phyloP scores from a whole-genome alignment of 1,140 invertebrate species.

The Drosophila murphyi region DNA sequence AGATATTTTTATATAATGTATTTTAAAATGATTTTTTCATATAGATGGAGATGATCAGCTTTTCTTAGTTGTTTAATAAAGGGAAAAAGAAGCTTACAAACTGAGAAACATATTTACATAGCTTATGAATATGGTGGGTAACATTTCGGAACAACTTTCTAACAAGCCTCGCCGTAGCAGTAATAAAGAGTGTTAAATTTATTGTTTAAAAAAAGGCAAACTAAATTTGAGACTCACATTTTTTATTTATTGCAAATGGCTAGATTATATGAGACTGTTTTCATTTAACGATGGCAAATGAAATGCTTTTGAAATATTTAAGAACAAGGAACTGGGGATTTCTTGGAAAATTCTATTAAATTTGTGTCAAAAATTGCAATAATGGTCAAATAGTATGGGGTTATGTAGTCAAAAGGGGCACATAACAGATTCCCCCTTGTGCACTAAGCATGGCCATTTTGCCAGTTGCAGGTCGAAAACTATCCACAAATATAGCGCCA shows the following conservation, averaged over 20 bases:
- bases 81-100: too few relatives aligned
- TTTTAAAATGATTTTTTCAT: too few relatives aligned
- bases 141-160: too few relatives aligned
- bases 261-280: constrained; percentile 46
- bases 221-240: constrained; percentile 42
- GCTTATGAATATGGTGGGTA: too few relatives aligned
- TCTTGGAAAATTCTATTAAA: constrained; percentile 54
- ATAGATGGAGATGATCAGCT: too few relatives aligned
- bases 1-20: too few relatives aligned
- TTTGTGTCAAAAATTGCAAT: constrained; percentile 69
- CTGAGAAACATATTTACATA: too few relatives aligned
- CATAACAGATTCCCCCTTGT: constrained; percentile 2
- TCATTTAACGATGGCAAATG: constrained; percentile 19
- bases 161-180: too few relatives aligned
- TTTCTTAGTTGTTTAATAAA: too few relatives aligned
- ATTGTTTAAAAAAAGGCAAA: constrained; percentile 16
- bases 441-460: constrained; percentile 29
- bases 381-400: constrained; percentile 27
- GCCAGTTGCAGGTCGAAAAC: constrained; percentile 42
- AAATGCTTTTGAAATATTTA: constrained; percentile 51
- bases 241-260: constrained; percentile 67
- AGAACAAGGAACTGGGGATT: constrained; percentile 18
- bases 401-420: too few relatives aligned
- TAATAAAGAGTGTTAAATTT: constrained; percentile 24
- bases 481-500: constrained; percentile 50